Evolutionary conservation across 2,888 invertebrate genomes (phyloP), one percentile per base, ranked within the genome.

Genomic region (Mamestra brassicae): DNA sequence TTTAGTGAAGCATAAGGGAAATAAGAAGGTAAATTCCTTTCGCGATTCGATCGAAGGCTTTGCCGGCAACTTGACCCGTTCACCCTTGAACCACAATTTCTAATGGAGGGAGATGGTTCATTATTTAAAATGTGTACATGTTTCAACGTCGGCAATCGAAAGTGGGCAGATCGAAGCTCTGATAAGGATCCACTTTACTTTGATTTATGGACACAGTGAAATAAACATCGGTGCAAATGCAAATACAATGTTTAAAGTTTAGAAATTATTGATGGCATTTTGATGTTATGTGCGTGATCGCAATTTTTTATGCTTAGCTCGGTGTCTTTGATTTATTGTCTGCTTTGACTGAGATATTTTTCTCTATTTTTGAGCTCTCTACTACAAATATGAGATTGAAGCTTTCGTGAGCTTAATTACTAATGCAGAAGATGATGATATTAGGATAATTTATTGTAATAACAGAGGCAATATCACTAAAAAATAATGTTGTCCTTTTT

Each of bases 71-170:
- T 60, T 80, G 87, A 86, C 89, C 88, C 66, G 68, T 84, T 91
- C 89, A 90, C 91, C 90, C 88, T 85, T 90, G 89, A 90, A 90
- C 92, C 83, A 84, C 85, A 89, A 85, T 92, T 92, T 92, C 91
- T 91, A 92, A 88, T 87, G 81, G 78, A 70, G 85, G 83, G 67
- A 85, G 86, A 85, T 85, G 83, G 81, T 83, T 86, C 89, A 85
- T 85, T 87, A 86, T 85, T 83, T 80, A 68, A 85, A 86, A 81
- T 77, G 62, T 74, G 45, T 75, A 58, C 74, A 69, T 57, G 77
- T 76, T 73, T 74, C 42, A 64, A 77, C 75, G 81, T 84, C 69
- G 69, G 87, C 83, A 81, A 86, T 79, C 77, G 87, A 85, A 87
- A 87, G 86, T 84, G 67, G 72, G 74, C 42, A 80, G 84, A 87